Percentiles rank a stretch among this genome's conserved stretches.
phyloP scores from a whole-genome alignment of 2,797 vertebrate genomes.

The Enteromius radiatus region DNA sequence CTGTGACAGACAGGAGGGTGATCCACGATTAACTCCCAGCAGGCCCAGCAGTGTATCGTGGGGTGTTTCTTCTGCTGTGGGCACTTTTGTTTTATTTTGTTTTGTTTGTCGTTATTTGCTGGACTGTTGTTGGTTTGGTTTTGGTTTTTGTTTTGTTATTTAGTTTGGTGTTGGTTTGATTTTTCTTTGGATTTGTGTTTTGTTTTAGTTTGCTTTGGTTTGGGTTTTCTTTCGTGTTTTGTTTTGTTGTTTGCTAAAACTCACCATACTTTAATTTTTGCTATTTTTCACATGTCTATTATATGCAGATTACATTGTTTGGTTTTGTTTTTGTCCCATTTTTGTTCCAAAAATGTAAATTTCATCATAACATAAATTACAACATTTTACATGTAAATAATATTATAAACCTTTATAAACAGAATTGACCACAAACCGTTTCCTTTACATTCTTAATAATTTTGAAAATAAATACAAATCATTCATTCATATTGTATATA shows the following conservation, averaged over 20 bases:
- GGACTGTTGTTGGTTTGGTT: background rate
- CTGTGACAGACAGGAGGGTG: conserved; percentile 34
- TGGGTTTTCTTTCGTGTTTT: too few relatives aligned
- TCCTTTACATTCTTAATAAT: background rate
- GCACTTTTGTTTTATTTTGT: background rate
- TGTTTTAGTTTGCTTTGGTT: background rate
- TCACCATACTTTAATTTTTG: background rate
- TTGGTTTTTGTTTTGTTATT: background rate
- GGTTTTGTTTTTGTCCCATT: background rate
- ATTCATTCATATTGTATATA: background rate
- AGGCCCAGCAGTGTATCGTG: background rate
- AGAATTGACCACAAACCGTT: background rate
- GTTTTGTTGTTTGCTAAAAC: background rate
- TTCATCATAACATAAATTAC: background rate
- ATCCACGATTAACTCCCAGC: background rate
- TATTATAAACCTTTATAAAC: background rate
- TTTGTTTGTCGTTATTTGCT: background rate
- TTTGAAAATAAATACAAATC: background rate
- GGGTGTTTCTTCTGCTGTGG: conserved; percentile 15
- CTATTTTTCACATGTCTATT: background rate
- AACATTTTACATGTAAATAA: background rate
- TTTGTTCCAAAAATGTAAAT: background rate
- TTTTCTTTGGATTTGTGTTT: background rate
- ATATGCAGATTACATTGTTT: background rate
- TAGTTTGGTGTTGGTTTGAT: background rate